Percentiles rank a stretch among this genome's conserved stretches.
Conservation (phyloP, 2,113 vertebrate species). For the Tetrao urogallus region DNA sequence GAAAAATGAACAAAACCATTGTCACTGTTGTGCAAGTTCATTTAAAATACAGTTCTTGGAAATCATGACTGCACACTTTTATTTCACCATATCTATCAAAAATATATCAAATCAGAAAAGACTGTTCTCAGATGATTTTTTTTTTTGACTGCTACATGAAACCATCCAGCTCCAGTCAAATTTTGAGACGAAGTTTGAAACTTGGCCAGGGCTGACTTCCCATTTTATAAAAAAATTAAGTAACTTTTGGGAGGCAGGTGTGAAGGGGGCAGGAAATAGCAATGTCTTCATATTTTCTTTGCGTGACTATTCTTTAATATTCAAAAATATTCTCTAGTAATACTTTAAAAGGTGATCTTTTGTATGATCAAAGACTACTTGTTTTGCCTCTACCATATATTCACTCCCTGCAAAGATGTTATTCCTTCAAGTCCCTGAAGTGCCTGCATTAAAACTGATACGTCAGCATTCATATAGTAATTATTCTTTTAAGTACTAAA, state of each 20-base stretch:
- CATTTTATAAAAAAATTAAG: not conserved
- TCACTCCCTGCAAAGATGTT: not conserved
- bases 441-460: not conserved
- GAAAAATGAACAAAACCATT: slow-evolving; percentile 48
- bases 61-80: not conserved
- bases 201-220: not conserved
- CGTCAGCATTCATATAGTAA: not conserved
- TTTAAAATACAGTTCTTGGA: not conserved
- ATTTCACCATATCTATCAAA: not conserved
- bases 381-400: not conserved
- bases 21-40: not conserved
- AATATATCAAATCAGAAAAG: not conserved
- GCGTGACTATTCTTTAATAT: not conserved
- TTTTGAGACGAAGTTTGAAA: not conserved
- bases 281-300: not conserved
- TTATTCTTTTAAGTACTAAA: not conserved
- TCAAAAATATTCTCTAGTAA: not conserved
- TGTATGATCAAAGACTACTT: not conserved
- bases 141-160: not conserved
- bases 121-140: not conserved
- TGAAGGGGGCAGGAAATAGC: not conserved
- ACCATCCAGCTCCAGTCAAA: not conserved
- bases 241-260: not conserved
- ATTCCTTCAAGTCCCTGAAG: not conserved
- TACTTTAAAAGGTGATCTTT: not conserved